Percentiles rank a stretch among this genome's conserved stretches.
phyloP scores from a whole-genome alignment of 2,113 vertebrate genomes.

The Ellobius talpinus region DNA sequence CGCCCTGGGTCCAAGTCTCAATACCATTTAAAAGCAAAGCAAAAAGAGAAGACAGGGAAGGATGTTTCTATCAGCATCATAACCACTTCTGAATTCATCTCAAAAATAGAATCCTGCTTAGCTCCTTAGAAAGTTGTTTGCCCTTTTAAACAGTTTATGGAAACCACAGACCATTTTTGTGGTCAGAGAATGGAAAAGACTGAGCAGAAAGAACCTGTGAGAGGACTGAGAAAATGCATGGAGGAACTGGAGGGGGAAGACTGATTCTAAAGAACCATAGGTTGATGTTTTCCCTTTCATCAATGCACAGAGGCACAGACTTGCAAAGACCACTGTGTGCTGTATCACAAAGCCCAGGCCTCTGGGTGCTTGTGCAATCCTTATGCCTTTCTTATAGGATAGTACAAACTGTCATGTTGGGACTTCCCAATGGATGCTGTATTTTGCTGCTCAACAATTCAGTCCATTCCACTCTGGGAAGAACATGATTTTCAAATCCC shows the following conservation, averaged over 20 bases:
- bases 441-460: background rate
- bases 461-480: background rate
- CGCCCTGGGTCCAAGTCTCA: background rate
- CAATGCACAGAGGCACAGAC: background rate
- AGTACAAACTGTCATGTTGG: background rate
- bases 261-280: background rate
- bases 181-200: background rate
- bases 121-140: conserved; percentile 7
- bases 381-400: background rate
- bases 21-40: background rate
- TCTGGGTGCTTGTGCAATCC: fast-evolving
- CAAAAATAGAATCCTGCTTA: background rate
- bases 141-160: conserved; percentile 38
- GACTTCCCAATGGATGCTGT: background rate
- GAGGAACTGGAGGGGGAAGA: background rate
- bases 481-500: conserved; percentile 15
- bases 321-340: background rate
- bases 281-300: background rate
- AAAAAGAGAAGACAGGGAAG: background rate
- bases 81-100: background rate
- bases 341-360: background rate
- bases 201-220: background rate
- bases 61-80: background rate
- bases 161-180: background rate
- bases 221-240: fast-evolving